phyloP scores from a whole-genome alignment of 2,888 invertebrate species.

The Eubasilissa splendida region DNA sequence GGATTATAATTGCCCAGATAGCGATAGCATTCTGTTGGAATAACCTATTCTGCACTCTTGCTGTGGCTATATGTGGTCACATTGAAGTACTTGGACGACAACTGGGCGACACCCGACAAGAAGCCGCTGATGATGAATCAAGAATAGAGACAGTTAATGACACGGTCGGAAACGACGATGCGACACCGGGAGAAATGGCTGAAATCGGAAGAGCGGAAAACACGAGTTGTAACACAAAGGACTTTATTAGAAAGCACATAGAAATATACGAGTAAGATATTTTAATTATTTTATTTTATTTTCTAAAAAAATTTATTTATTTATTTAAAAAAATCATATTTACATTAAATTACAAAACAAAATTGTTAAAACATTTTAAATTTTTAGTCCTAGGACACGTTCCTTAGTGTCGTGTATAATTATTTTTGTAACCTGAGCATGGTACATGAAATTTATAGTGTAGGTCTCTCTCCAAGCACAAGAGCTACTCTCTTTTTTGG shows the following conservation, averaged over 20 bases:
- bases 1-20: slow-evolving; percentile 50
- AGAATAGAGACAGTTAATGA: background rate
- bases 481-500: too few relatives aligned
- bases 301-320: too few relatives aligned
- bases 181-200: background rate
- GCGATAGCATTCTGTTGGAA: slow-evolving; percentile 46
- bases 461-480: too few relatives aligned
- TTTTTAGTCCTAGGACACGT: too few relatives aligned
- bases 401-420: too few relatives aligned
- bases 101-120: background rate
- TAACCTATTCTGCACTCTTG: slow-evolving; percentile 51
- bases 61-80: slow-evolving; percentile 50
- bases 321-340: too few relatives aligned
- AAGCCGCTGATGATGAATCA: background rate
- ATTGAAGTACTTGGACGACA: slow-evolving; percentile 41
- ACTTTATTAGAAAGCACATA: slow-evolving; percentile 45
- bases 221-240: background rate
- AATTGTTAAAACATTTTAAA: too few relatives aligned
- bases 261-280: slow-evolving; percentile 49
- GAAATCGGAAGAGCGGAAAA: background rate
- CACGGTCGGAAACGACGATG: background rate
- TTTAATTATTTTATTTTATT: background rate
- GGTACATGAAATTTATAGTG: too few relatives aligned
- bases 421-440: too few relatives aligned
- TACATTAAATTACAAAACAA: too few relatives aligned